These are phyloP conservation scores for Sminthopsis crassicaudata DNA, from an alignment of 2,113 vertebrate species.

Conservation along the genomic window DNA sequence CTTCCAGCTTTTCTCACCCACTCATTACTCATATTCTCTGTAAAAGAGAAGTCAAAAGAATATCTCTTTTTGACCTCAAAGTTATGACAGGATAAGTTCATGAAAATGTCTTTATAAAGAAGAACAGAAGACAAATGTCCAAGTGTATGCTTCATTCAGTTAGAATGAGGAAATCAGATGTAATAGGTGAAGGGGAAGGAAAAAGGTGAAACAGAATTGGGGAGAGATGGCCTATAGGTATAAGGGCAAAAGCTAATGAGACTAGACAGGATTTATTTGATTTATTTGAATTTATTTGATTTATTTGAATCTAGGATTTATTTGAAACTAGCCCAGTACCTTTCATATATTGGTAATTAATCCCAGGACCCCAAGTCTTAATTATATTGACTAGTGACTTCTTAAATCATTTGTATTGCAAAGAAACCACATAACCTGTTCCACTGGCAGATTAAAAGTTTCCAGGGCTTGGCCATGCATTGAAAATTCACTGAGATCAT, in stretches of 20 bases:
- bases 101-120: not conserved
- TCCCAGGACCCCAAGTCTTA: not conserved
- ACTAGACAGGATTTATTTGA: too few species aligned
- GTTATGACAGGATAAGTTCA: not conserved
- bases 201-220: not conserved
- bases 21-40: not conserved
- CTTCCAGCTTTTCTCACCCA: conserved; percentile 8
- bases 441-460: not conserved
- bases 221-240: not conserved
- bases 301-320: too few species aligned
- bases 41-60: conserved; percentile 2
- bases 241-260: not conserved
- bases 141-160: not conserved
- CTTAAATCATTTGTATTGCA: not conserved
- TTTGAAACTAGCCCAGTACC: not conserved
- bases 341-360: not conserved
- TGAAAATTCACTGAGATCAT: not conserved
- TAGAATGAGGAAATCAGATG: conserved; percentile 10
- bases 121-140: not conserved
- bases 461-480: not conserved
- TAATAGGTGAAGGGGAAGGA: not conserved
- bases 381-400: not conserved
- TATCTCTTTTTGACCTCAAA: not conserved
- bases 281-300: too few species aligned
- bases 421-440: not conserved